A percentile compares a stretch with the other conserved stretches of the same genome.
Evolutionary conservation across 1,140 invertebrate species (phyloP).

Genomic region (Pristionchus pacificus): DNA sequence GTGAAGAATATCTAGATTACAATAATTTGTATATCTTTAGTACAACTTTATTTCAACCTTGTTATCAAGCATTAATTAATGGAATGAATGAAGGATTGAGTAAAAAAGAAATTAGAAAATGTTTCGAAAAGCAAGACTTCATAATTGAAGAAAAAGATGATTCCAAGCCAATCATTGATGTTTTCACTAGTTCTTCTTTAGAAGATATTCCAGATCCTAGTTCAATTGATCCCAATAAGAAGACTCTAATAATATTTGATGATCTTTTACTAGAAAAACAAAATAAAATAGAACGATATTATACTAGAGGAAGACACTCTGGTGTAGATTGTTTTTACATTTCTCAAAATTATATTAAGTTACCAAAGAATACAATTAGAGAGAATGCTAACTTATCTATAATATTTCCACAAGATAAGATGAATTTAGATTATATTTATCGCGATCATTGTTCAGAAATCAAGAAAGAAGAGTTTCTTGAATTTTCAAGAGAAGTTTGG

Average conservation of each 20-base stretch:
- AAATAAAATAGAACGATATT: too few relatives aligned
- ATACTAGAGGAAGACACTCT: too few relatives aligned
- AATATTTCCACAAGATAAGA: conserved; percentile 36
- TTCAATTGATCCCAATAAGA: too few relatives aligned
- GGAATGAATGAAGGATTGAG: conserved; percentile 33
- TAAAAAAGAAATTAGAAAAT: conserved; percentile 38
- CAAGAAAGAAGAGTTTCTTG: conserved; percentile 25
- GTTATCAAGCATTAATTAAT: conserved; percentile 38
- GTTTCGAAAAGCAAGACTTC: conserved; percentile 38
- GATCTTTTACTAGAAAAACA: too few relatives aligned
- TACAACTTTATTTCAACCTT: conserved; percentile 37
- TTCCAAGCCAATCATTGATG: conserved; percentile 8
- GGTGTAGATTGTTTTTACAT: too few relatives aligned
- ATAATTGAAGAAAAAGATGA: conserved; percentile 29
- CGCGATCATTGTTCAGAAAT: conserved; percentile 34
- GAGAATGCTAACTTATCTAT: conserved; percentile 42
- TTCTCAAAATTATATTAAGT: too few relatives aligned
- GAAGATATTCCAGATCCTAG: conserved; percentile 40
- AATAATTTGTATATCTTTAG: conserved; percentile 42
- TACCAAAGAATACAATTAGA: too few relatives aligned
- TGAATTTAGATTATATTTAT: conserved; percentile 31
- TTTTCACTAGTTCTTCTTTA: conserved; percentile 19
- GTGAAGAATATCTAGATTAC: conserved; percentile 37
- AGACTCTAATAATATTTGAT: too few relatives aligned
- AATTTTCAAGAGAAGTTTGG: conserved; percentile 22